Percentiles rank a stretch among this genome's conserved stretches.
Conservation (phyloP, 2,888 invertebrate genomes). For the Panzeria rudis region DNA sequence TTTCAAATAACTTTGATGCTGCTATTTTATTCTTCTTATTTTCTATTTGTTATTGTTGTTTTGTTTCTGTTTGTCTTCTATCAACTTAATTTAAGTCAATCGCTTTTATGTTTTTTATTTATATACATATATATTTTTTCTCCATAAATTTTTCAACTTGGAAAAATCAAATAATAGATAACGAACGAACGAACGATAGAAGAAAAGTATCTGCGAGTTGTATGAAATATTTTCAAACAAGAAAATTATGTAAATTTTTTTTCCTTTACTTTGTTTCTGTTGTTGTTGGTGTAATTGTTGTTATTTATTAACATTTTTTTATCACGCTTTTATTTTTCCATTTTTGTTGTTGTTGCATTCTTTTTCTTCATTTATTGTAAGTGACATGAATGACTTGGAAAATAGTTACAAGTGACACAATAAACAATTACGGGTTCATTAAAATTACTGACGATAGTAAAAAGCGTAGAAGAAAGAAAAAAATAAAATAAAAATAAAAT, state of each 20-base stretch:
- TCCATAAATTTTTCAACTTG: constrained; percentile 15
- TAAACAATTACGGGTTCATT: constrained; percentile 72
- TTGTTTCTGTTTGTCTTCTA: constrained; percentile 59
- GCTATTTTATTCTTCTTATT: not conserved
- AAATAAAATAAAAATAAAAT: not conserved
- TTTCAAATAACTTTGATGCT: constrained; percentile 15
- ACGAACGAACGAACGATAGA: not conserved
- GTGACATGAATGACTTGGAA: constrained; percentile 69
- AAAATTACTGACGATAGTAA: constrained; percentile 51
- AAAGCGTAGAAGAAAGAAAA: not conserved
- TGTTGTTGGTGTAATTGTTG: constrained; percentile 32
- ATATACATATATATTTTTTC: constrained; percentile 45
- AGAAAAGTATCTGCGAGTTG: constrained; percentile 30
- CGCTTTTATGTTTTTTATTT: constrained; percentile 71
- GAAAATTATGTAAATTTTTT: constrained; percentile 80
- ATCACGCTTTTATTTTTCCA: constrained; percentile 23
- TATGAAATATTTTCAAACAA: constrained; percentile 79
- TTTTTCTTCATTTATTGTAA: constrained; percentile 48
- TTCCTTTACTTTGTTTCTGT: not conserved
- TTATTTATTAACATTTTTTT: constrained; percentile 51
- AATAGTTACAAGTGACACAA: constrained; percentile 71
- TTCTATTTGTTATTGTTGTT: constrained; percentile 35
- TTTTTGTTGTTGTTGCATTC: constrained; percentile 26
- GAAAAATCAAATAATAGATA: constrained; percentile 37
- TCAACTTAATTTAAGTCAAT: constrained; percentile 82